Base-by-base conservation (phyloP, 2,888 invertebrate genomes). In the Drosophila cognata region DNA sequence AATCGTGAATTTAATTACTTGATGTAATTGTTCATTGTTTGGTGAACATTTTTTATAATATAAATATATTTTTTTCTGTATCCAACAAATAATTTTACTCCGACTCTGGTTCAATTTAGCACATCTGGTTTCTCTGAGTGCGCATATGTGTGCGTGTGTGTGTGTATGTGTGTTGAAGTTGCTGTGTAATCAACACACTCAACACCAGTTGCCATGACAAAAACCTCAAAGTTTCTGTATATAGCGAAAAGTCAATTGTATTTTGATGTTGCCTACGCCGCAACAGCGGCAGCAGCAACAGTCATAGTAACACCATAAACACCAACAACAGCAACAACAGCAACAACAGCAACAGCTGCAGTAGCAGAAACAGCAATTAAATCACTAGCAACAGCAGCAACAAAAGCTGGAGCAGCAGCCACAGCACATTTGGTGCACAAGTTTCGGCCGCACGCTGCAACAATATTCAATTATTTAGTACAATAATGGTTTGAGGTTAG, bases 201-300 rank as follows among this genome's bases (percentile, higher is more conserved):
- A 57, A 57, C 36, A 43, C 31, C 48, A 69, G 60, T 72, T 79
- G 70, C 72, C 64, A 68, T 68, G 67, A 65, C 76, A 81, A 71
- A 68, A 86, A 84, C 77, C 86, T 76, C 82, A 79, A 87, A 81
- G 74, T 87, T 88, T 74, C 79, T 72, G 21, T 21, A 80, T 85
- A 77, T 82, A 81, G 76, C 75, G 79, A 84, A 89, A 86, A 89
- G 86, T 87, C 89, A 87, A 87, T 89, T 87, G 86, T 79, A 77
- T 87, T 87, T 89, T 87, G 84, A 82, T 88, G 87, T 78, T 77
- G 77, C 55, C 67, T 52, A 41, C 33, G 57, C 79, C 68, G 36
- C 78, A 76, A 73, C 71, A 78, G 52, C 65, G 56, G 31, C 57
- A 64, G n/a, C 66, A 62, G 35, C 58, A 71, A 31, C 51, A 73